Evolutionary conservation across 2,797 vertebrate genomes (phyloP), one percentile per base, ranked within the genome.

Genomic region (Danionella dracula): DNA sequence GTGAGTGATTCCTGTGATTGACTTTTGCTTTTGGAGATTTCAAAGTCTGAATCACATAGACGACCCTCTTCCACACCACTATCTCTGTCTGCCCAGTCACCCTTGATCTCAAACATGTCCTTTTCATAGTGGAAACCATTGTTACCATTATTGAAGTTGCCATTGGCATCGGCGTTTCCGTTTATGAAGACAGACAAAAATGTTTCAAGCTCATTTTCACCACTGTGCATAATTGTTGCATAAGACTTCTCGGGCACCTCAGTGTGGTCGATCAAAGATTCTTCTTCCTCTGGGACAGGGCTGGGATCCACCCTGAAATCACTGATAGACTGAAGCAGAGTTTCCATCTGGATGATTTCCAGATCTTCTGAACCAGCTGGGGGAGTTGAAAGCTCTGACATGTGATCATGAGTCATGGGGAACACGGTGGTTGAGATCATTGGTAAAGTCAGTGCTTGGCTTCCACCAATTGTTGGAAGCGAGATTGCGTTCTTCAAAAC

Each of bases 401-500:
- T 78, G 68, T 80, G 78, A 10, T 83, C 93, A 4, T 84, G 87
- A 35, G 90, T 89, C 77, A 92, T 82, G 31, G 86, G 87, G 80
- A 96, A 94, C 7, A 91, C 91, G 13, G 90, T 84, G 1, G 92
- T 89, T 40, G 93, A 92, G 78, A 97, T 67, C 51, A 93, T 76
- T 8, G 96, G 97, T 60, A 99, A 75, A 0, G 89, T 94, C 35
- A 99, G 92, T 0, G 97, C 97, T 83, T 99, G 97, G 76, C 92
- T 93, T 35, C 94, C 94, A 1, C 96, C 97, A 0, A 99, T 98
- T 23, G 93, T 87, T 1, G 97, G 97, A 44, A 99, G 94, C 0
- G 97, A 99, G 82, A 99, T 99, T 63, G 97, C 96, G 8, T 99
- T 99, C 84, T 99, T 99, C 68, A 99, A 91, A 58, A 99, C 96